Evolutionary conservation across 2,797 vertebrate genomes (phyloP).

Genomic region (Tamandua tetradactyla): DNA sequence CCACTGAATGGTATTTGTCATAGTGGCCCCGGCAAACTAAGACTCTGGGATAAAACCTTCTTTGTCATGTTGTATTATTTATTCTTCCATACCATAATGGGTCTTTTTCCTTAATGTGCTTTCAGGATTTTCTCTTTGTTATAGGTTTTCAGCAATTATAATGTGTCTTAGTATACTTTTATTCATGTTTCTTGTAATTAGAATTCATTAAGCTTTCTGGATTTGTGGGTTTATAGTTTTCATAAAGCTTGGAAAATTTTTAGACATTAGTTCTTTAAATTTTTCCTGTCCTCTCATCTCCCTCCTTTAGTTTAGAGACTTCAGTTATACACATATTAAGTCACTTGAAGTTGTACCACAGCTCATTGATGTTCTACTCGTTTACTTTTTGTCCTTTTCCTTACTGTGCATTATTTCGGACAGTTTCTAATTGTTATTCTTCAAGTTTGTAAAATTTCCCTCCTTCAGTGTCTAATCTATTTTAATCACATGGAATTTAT

Average conservation of each 20-base stretch:
- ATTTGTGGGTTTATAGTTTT: not conserved
- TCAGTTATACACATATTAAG: not conserved
- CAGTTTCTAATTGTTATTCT: not conserved
- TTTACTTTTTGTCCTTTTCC: not conserved
- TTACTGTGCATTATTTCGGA: not conserved
- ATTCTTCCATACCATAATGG: not conserved
- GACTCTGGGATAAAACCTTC: not conserved
- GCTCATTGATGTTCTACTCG: not conserved
- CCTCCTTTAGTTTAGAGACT: not conserved
- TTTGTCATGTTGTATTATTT: not conserved
- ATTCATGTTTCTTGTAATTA: not conserved
- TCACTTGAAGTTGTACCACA: not conserved
- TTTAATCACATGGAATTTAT: not conserved
- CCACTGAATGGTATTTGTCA: too few species aligned
- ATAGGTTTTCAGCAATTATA: not conserved
- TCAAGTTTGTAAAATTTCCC: not conserved
- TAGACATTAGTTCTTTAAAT: not conserved
- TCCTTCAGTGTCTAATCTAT: not conserved
- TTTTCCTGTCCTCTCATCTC: not conserved
- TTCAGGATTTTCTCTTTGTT: not conserved
- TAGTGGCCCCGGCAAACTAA: too few species aligned
- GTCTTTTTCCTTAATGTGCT: not conserved
- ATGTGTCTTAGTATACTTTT: not conserved
- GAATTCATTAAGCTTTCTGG: not conserved
- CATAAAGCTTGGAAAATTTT: not conserved